A percentile compares a stretch with the other conserved stretches of the same genome.
Conservation (phyloP, 1,140 invertebrate genomes). For the Ooceraea biroi region DNA sequence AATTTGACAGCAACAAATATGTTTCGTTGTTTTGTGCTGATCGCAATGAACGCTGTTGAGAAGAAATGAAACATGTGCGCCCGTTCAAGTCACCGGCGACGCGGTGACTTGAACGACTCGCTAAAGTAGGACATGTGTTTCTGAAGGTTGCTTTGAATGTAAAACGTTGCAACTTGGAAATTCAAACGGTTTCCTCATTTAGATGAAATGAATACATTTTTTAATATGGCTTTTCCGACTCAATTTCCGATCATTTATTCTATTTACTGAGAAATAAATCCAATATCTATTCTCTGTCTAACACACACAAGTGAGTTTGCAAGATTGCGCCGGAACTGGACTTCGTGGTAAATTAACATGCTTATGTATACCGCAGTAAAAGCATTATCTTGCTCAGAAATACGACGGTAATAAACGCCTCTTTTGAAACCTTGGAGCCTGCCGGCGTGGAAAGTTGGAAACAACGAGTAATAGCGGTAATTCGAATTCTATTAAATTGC, state of each 20-base stretch:
- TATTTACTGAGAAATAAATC: not conserved
- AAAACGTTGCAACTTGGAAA: not conserved
- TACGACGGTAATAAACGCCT: not conserved
- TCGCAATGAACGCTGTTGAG: not conserved
- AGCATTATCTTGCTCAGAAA: not conserved
- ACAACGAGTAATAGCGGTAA: too few relatives aligned
- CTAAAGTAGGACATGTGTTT: not conserved
- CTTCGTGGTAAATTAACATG: not conserved
- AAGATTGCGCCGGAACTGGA: not conserved
- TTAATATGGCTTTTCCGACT: not conserved
- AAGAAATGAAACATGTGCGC: conserved; percentile 67
- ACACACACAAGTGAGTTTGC: not conserved
- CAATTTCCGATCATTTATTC: not conserved
- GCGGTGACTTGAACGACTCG: conserved; percentile 22
- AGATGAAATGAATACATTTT: not conserved
- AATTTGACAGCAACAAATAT: not conserved
- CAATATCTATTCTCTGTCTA: not conserved
- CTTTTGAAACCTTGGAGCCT: conserved; percentile 12
- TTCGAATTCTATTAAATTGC: too few relatives aligned
- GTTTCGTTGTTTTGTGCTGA: not conserved
- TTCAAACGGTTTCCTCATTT: not conserved
- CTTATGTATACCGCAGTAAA: conserved; percentile 28
- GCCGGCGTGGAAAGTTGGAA: too few relatives aligned
- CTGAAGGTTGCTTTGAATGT: not conserved
- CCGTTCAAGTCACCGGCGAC: conserved; percentile 75